Evolutionary conservation across 2,797 vertebrate genomes (phyloP), one percentile per base, ranked within the genome.

Genomic region (Melanotaenia maccullochi): DNA sequence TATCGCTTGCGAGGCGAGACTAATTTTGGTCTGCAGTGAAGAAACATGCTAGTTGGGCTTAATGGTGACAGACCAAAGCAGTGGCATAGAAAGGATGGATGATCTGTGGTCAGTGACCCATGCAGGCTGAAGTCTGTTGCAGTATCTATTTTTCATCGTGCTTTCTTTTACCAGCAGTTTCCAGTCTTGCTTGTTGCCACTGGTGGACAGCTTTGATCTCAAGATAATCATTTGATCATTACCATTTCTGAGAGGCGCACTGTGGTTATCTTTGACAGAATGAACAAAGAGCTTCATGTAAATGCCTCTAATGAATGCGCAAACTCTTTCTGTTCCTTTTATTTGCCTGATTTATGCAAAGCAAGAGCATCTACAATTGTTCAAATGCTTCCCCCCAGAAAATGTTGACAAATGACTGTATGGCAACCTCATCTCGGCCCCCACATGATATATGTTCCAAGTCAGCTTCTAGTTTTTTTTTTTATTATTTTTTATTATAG

Each of bases 211-310:
- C 76, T 88, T 88, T 88, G 79, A 90, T 87, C 74, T 79, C 55
- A 18, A 76, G 73, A 86, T 88, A 87, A 87, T 87, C 60, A 85
- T 84, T 81, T 87, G 71, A 82, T 88, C 81, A 80, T 87, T 79
- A 76, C 61, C 61, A 71, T 73, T 58, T 80, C 84, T 68, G 78
- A 85, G 79, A 82, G 82, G 70, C 47, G 3, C 62, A 47, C 28
- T 84, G 70, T 76, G 54, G 73, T 76, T 78, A 52, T 82, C 72
- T 82, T 74, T 87, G 77, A 84, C 3, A 24, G 67, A 78, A 76
- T 52, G 62, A 86, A 88, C 76, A 89, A 83, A 86, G 70, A 75
- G 25, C 75, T 75, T 76, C 81, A 78, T 88, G 84, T 79, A 86
- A 91, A 84, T 84, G 64, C 8, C 18, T 18, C 18, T 87, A 84